Conservation (phyloP, 2,888 invertebrate species). For the Tinea trinotella region DNA sequence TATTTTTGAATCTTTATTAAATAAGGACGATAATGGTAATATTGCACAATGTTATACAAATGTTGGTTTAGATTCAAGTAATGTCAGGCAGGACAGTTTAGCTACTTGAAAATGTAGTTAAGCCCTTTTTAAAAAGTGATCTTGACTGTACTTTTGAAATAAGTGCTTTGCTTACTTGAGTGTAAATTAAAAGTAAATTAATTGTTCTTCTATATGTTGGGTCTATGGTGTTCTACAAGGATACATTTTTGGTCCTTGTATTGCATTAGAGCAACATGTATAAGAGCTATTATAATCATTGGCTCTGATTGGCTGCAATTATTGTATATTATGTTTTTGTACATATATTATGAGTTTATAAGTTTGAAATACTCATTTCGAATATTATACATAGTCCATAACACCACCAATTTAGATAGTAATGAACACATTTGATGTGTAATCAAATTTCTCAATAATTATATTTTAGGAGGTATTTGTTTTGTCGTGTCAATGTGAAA, state of each 20-base stretch:
- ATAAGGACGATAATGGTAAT: slow-evolving; percentile 57
- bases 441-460: background rate
- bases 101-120: slow-evolving; percentile 44
- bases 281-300: too few species aligned
- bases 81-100: slow-evolving; percentile 50
- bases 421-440: background rate
- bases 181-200: background rate
- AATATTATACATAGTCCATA: slow-evolving; percentile 14
- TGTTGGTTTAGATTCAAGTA: slow-evolving; percentile 45
- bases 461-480: background rate
- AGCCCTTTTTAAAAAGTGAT: background rate
- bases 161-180: background rate
- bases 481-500: background rate
- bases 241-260: background rate
- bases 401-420: slow-evolving; percentile 14
- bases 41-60: slow-evolving; percentile 48
- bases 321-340: background rate
- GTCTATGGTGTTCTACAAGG: too few species aligned
- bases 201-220: background rate
- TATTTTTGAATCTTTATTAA: slow-evolving; percentile 80
- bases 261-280: too few species aligned
- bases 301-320: background rate
- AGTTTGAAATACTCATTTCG: slow-evolving; percentile 17
- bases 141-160: slow-evolving; percentile 3
- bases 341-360: background rate